These are phyloP conservation scores for Blastobasis lacticolella DNA, from an alignment of 2,888 invertebrate genomes.

Conservation along the genomic window DNA sequence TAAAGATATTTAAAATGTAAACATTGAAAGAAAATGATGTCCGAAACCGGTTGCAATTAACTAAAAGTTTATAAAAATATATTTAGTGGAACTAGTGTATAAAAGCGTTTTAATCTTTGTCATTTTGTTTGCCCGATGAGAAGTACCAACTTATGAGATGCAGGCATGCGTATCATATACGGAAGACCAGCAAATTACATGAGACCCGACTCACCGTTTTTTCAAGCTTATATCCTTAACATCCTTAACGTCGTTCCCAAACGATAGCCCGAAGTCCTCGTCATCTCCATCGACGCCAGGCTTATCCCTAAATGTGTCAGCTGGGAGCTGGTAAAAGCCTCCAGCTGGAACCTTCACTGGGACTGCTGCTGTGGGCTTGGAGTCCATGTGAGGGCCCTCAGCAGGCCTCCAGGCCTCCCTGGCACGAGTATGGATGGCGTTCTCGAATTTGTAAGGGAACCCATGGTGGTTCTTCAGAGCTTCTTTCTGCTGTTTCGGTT, in stretches of 20 bases:
- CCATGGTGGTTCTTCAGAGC: conserved; percentile 25
- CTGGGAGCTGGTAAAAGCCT: conserved; percentile 45
- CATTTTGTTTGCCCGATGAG: too few relatives aligned
- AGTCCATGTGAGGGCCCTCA: conserved; percentile 5
- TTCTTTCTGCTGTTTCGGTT: conserved; percentile 32
- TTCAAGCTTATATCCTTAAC: conserved; percentile 20
- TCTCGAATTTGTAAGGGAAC: conserved; percentile 49
- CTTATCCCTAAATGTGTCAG: conserved; percentile 39
- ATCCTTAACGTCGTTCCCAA: conserved; percentile 32
- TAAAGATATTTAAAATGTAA: too few relatives aligned
- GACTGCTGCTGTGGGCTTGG: conserved; percentile 38
- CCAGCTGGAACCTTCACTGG: conserved; percentile 50
- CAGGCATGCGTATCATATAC: too few relatives aligned
- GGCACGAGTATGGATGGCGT: conserved; percentile 25
- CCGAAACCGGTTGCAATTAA: too few relatives aligned
- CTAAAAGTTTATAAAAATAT: too few relatives aligned
- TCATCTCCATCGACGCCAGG: conserved; percentile 26
- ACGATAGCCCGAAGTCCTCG: conserved; percentile 34
- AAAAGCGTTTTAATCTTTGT: too few relatives aligned
- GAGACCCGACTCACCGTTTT: conserved; percentile 33
- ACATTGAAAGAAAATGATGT: too few relatives aligned
- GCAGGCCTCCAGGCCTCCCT: conserved; percentile 30
- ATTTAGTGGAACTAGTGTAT: too few relatives aligned
- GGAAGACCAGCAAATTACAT: too few relatives aligned
- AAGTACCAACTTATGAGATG: too few relatives aligned